Percentiles rank a stretch among this genome's conserved stretches.
Conservation (phyloP, 2,797 vertebrate species). For the Gymnothorax reevesii region DNA sequence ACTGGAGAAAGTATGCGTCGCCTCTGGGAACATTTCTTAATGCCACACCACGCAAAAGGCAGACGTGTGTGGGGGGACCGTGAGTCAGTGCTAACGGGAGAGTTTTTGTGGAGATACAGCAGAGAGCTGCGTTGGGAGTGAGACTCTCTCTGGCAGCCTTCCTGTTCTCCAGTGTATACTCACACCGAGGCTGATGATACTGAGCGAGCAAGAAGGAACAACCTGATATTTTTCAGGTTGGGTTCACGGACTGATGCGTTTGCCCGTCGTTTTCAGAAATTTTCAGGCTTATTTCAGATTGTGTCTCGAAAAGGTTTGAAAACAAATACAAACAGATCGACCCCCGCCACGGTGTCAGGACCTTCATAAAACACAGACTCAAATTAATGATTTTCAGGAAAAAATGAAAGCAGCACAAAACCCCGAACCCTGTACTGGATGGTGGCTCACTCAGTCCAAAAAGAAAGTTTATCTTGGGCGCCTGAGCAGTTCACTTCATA, state of each 20-base stretch:
- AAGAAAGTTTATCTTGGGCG: background rate
- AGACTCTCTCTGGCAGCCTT: background rate
- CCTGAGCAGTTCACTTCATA: background rate
- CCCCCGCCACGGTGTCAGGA: constrained; percentile 7
- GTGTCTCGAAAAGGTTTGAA: background rate
- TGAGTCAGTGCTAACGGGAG: background rate
- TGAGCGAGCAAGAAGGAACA: background rate
- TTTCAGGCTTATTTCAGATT: background rate
- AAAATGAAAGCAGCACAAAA: background rate
- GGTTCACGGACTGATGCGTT: background rate
- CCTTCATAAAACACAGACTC: background rate
- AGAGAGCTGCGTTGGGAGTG: background rate
- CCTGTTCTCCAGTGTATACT: background rate
- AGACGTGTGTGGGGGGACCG: background rate
- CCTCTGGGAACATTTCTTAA: background rate
- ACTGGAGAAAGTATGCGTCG: background rate
- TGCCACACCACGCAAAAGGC: background rate
- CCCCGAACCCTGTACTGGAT: background rate
- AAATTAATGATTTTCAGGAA: background rate
- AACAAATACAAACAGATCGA: constrained; percentile 5
- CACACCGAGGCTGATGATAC: background rate
- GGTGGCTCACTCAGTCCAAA: constrained; percentile 3
- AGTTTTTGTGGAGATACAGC: background rate
- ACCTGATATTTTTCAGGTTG: background rate
- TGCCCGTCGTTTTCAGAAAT: background rate